A percentile compares a stretch with the other conserved stretches of the same genome.
Evolutionary conservation across 2,888 invertebrate species (phyloP).

Genomic region (Caenorhabditis angaria): DNA sequence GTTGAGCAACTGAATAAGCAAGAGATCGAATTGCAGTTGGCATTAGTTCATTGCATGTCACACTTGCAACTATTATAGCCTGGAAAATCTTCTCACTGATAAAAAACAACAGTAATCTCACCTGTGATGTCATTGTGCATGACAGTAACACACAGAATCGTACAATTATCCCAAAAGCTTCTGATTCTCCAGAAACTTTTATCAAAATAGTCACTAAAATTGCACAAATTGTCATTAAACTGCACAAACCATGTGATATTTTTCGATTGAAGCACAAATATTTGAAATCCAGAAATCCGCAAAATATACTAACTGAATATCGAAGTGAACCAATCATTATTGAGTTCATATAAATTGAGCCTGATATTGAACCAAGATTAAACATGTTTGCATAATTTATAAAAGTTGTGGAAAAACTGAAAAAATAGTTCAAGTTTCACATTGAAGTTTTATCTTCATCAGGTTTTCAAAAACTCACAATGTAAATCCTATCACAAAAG

Average conservation of each 20-base stretch:
- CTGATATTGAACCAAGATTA: slow-evolving; percentile 40
- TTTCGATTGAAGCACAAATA: slow-evolving; percentile 33
- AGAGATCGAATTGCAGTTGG: slow-evolving; percentile 61
- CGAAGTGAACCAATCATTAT: slow-evolving; percentile 41
- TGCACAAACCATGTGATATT: slow-evolving; percentile 30
- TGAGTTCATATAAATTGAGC: slow-evolving; percentile 43
- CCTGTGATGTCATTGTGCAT: slow-evolving; percentile 45
- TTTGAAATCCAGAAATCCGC: slow-evolving; percentile 37
- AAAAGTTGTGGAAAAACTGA: slow-evolving; percentile 34
- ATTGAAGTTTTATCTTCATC: too few species aligned
- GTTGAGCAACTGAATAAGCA: slow-evolving; percentile 60
- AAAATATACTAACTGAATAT: slow-evolving; percentile 35
- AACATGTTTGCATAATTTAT: slow-evolving; percentile 45
- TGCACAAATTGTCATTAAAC: slow-evolving; percentile 19
- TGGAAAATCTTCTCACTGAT: too few species aligned
- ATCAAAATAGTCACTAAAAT: slow-evolving; percentile 23
- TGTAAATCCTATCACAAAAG: slow-evolving; percentile 37
- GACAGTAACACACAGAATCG: slow-evolving; percentile 30
- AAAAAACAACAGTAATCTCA: neutral
- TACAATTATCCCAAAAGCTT: slow-evolving; percentile 11
- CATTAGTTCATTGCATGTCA: slow-evolving; percentile 60
- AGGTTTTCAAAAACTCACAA: slow-evolving; percentile 35
- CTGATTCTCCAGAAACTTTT: slow-evolving; percentile 12
- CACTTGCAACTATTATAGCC: slow-evolving; percentile 43
- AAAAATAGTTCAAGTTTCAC: neutral